Percentiles rank a stretch among this genome's conserved stretches.
Evolutionary conservation across 2,888 invertebrate species (phyloP).

Genomic region (Smittia sp.): DNA sequence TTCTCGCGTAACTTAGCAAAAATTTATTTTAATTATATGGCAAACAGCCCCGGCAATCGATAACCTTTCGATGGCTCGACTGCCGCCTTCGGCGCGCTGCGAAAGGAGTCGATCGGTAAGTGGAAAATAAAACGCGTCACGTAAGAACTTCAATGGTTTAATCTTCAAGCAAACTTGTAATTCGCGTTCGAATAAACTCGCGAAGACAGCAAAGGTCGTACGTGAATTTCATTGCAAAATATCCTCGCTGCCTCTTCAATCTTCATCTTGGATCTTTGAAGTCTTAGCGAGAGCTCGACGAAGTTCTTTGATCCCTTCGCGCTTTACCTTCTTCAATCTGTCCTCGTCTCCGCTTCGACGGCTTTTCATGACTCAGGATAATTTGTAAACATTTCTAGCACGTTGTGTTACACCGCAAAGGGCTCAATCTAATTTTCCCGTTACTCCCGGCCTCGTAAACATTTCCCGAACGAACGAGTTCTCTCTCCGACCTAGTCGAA

Average conservation of each 20-base stretch:
- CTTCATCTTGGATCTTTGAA: neutral
- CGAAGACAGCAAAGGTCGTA: slow-evolving; percentile 24
- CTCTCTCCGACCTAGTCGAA: neutral
- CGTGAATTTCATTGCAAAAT: slow-evolving; percentile 25
- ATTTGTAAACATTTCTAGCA: slow-evolving; percentile 22
- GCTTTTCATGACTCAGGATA: slow-evolving; percentile 19
- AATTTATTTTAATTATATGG: slow-evolving; percentile 28
- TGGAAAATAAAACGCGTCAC: slow-evolving; percentile 26
- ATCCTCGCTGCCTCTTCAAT: neutral
- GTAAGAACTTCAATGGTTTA: slow-evolving; percentile 28
- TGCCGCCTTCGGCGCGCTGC: neutral
- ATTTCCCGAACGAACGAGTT: neutral
- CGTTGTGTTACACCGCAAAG: neutral
- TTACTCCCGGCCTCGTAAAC: neutral
- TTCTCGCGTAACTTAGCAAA: slow-evolving; percentile 14
- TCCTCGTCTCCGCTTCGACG: neutral
- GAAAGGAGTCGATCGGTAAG: neutral
- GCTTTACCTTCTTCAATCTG: slow-evolving; percentile 11
- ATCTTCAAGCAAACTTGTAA: slow-evolving; percentile 11
- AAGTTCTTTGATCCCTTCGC: slow-evolving; percentile 1
- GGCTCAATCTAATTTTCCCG: neutral
- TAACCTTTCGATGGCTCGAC: neutral
- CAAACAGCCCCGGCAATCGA: neutral
- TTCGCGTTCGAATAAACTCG: neutral
- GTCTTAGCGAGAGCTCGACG: neutral